These are phyloP conservation scores for Microchirus variegatus DNA, from an alignment of 2,797 vertebrate genomes.

Conservation along the genomic window DNA sequence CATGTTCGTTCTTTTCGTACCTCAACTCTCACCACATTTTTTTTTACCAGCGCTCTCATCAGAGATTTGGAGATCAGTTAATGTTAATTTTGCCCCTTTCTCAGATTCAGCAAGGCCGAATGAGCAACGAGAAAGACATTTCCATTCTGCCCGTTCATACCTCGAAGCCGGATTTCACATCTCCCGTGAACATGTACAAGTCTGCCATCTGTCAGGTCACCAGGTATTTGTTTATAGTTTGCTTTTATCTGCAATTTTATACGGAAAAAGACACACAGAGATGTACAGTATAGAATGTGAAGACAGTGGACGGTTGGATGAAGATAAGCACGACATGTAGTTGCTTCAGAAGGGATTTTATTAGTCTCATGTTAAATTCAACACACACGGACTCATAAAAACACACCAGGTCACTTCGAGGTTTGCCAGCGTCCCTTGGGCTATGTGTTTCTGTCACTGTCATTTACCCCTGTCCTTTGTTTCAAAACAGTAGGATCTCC, in stretches of 20 bases:
- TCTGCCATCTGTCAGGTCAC: slow-evolving; percentile 73
- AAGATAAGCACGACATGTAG: neutral
- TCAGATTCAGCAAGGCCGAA: slow-evolving; percentile 97
- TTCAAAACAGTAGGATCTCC: slow-evolving; percentile 78
- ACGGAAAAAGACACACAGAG: neutral
- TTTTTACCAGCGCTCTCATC: neutral
- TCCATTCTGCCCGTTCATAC: slow-evolving; percentile 72
- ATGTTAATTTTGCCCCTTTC: slow-evolving; percentile 7
- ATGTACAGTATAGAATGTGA: too few species aligned
- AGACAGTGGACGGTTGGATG: too few species aligned
- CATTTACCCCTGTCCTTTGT: slow-evolving; percentile 66
- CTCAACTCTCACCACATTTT: neutral
- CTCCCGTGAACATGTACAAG: slow-evolving; percentile 91
- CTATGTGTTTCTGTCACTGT: slow-evolving; percentile 52
- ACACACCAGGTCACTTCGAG: slow-evolving; percentile 12
- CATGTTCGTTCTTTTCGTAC: neutral
- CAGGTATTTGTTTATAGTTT: slow-evolving; percentile 63
- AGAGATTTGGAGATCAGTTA: too few species aligned
- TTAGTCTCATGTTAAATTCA: neutral
- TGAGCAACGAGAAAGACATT: slow-evolving; percentile 95
- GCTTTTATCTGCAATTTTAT: neutral
- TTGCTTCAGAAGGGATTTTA: neutral
- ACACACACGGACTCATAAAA: slow-evolving; percentile 3
- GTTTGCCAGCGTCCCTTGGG: slow-evolving; percentile 2
- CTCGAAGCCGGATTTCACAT: slow-evolving; percentile 87